Percentiles rank a stretch among this genome's conserved stretches.
phyloP scores from a whole-genome alignment of 1,140 invertebrate species.

The Drosophila santomea region DNA sequence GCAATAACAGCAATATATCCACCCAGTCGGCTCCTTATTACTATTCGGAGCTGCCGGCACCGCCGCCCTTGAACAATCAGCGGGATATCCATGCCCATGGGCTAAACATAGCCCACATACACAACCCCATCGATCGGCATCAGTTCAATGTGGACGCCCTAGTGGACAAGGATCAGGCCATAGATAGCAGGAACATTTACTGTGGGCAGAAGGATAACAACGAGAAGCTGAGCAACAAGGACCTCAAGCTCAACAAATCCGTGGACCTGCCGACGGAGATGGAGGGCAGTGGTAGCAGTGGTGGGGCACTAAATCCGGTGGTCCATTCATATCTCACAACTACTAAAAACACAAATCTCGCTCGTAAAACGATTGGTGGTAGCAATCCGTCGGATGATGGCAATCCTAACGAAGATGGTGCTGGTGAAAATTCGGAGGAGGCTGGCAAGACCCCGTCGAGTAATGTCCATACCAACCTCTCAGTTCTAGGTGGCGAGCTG shows the following conservation, averaged over 20 bases:
- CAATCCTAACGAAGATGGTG: constrained; percentile 39
- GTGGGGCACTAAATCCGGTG: constrained; percentile 56
- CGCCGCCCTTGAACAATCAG: constrained; percentile 88
- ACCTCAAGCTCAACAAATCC: constrained; percentile 61
- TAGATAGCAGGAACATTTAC: constrained; percentile 92
- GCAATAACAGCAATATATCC: constrained; percentile 84
- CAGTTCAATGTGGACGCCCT: constrained; percentile 87
- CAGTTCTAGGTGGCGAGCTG: constrained; percentile 87
- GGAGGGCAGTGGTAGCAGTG: constrained; percentile 35
- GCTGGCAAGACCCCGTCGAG: constrained; percentile 37
- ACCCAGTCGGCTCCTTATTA: constrained; percentile 92
- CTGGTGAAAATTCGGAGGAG: constrained; percentile 25
- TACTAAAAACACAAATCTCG: constrained; percentile 75
- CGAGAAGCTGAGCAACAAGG: constrained; percentile 78
- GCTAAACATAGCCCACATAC: constrained; percentile 91
- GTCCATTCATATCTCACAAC: constrained; percentile 70
- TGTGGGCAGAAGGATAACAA: constrained; percentile 86
- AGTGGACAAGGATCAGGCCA: constrained; percentile 88
- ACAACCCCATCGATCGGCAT: constrained; percentile 89
- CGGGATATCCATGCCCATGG: constrained; percentile 85
- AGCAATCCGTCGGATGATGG: constrained; percentile 51
- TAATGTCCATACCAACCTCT: constrained; percentile 68
- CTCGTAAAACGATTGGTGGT: constrained; percentile 71
- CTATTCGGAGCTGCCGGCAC: constrained; percentile 89
- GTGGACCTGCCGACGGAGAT: constrained; percentile 11